These are phyloP conservation scores for Poeciliopsis paucimaculata DNA, from an alignment of 2,797 vertebrate genomes.

Conservation along the genomic window DNA sequence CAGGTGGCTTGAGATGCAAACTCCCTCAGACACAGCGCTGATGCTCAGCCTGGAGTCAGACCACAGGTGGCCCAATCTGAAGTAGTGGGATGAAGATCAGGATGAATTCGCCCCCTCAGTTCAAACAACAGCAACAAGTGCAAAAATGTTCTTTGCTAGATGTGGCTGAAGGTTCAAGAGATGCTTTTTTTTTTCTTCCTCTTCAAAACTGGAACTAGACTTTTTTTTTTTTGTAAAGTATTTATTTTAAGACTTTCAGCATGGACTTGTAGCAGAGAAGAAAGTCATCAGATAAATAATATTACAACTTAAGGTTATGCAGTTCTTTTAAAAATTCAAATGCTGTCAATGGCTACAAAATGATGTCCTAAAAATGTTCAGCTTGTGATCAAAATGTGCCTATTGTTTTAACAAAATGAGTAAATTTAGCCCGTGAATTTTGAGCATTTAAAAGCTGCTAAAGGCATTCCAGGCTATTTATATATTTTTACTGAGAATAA, in stretches of 20 bases:
- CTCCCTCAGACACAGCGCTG: background rate
- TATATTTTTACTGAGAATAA: background rate
- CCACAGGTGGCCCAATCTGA: background rate
- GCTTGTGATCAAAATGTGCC: background rate
- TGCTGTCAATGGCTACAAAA: background rate
- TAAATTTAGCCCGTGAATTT: background rate
- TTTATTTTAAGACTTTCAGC: background rate
- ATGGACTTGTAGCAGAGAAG: background rate
- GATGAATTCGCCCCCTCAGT: background rate
- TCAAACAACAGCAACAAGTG: background rate
- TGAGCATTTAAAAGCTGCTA: background rate
- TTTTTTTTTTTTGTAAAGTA: background rate
- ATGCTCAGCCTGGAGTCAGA: background rate
- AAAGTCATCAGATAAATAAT: background rate
- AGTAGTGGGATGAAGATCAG: background rate
- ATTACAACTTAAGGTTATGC: background rate
- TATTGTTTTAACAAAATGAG: background rate
- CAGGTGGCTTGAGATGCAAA: constrained; percentile 27
- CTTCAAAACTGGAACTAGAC: background rate
- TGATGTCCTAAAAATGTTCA: background rate
- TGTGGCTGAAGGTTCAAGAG: background rate
- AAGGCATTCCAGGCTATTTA: background rate
- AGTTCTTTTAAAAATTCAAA: background rate
- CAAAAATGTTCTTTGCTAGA: background rate
- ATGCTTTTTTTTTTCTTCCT: background rate